Evolutionary conservation across 2,888 invertebrate species (phyloP).

Genomic region (Atherix ibis): DNA sequence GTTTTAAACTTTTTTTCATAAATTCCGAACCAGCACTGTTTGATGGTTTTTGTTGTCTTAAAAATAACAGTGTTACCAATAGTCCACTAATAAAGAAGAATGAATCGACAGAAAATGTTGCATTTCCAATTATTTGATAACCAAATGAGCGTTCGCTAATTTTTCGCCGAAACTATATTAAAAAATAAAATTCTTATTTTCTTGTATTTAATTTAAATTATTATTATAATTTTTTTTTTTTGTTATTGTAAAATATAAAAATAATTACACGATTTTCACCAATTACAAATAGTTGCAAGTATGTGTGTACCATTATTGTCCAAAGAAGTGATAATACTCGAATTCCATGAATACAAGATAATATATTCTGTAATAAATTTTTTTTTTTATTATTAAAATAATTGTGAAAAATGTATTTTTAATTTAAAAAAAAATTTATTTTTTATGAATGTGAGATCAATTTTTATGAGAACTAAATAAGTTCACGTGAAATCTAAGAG

Average conservation of each 20-base stretch:
- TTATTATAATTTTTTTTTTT: conserved; percentile 1
- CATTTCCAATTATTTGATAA: conserved; percentile 72
- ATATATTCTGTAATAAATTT: conserved; percentile 39
- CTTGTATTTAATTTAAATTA: not conserved
- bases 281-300: conserved; percentile 63
- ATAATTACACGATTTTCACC: conserved; percentile 41
- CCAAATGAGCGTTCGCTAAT: conserved; percentile 59
- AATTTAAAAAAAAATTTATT: too few species aligned
- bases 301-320: conserved; percentile 76
- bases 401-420: too few species aligned
- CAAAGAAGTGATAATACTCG: conserved; percentile 63
- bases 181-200: not conserved
- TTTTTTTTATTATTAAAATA: too few species aligned
- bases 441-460: too few species aligned
- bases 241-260: too few species aligned
- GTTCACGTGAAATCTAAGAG: too few species aligned
- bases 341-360: conserved; percentile 62
- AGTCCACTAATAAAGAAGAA: conserved; percentile 79
- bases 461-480: too few species aligned
- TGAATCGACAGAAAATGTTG: conserved; percentile 71
- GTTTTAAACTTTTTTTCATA: conserved; percentile 16
- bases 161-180: conserved; percentile 45
- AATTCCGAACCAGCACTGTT: conserved; percentile 20
- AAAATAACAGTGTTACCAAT: conserved; percentile 54
- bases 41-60: conserved; percentile 41